Evolutionary conservation across 2,113 vertebrate genomes (phyloP).

Genomic region (Scomber japonicus): DNA sequence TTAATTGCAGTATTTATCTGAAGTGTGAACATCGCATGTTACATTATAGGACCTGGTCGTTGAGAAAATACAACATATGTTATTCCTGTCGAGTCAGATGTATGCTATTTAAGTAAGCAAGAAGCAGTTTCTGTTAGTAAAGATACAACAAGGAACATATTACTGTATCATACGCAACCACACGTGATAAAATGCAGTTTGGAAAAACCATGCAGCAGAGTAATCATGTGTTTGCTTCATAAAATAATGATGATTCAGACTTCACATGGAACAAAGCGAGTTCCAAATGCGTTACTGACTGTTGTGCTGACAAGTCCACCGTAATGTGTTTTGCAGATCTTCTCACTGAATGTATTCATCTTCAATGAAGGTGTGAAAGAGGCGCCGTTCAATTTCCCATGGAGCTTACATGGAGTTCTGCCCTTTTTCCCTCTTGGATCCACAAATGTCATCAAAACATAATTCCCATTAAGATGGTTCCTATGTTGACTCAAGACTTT

Average conservation of each 20-base stretch:
- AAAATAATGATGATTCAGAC: conserved; percentile 7
- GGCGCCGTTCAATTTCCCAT: conserved; percentile 49
- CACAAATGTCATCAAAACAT: conserved; percentile 64
- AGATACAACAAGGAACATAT: conserved; percentile 14
- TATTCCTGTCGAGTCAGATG: conserved; percentile 36
- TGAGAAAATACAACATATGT: conserved; percentile 43
- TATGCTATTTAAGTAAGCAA: conserved; percentile 37
- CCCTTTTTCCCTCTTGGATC: not conserved
- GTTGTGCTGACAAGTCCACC: conserved; percentile 13
- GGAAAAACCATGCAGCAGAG: conserved; percentile 5
- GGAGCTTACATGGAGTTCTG: conserved; percentile 8
- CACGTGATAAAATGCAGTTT: conserved; percentile 1
- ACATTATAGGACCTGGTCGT: conserved; percentile 37
- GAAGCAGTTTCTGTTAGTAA: conserved; percentile 33
- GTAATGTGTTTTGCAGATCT: conserved; percentile 57
- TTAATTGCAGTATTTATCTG: conserved; percentile 59
- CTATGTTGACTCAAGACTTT: conserved; percentile 58
- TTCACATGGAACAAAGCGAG: conserved; percentile 14
- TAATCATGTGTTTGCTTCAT: not conserved
- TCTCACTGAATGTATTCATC: conserved; percentile 2
- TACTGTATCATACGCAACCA: not conserved
- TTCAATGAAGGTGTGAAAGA: conserved; percentile 59
- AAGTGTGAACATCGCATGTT: conserved; percentile 52
- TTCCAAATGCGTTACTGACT: not conserved
- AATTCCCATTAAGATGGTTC: conserved; percentile 64